phyloP scores from a whole-genome alignment of 2,797 vertebrate genomes.

The Hippopotamyrus pictus region DNA sequence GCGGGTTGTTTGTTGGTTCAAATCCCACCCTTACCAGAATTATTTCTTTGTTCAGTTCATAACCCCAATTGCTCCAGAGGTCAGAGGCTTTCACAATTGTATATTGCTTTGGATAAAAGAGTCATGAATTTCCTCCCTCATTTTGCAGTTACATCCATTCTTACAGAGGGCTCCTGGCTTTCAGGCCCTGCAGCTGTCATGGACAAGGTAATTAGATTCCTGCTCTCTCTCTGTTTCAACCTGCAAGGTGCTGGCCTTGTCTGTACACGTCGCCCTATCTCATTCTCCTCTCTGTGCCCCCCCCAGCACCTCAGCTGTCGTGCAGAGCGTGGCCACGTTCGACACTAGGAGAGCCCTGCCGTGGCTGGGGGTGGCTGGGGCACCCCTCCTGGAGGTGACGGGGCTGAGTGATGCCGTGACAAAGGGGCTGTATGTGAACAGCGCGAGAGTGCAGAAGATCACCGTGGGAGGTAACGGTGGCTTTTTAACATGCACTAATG shows the following conservation, averaged over 20 bases:
- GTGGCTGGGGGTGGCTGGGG: conserved; percentile 41
- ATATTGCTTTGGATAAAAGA: background rate
- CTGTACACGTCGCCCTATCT: background rate
- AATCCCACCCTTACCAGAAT: background rate
- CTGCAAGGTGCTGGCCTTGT: background rate
- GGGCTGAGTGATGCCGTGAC: conserved; percentile 47
- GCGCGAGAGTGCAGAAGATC: conserved; percentile 57
- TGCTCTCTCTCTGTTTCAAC: background rate
- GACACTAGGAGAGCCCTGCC: conserved; percentile 48
- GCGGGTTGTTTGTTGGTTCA: background rate
- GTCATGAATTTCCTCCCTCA: background rate
- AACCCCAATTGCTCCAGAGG: background rate
- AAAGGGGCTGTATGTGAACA: conserved; percentile 48
- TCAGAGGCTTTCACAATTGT: background rate
- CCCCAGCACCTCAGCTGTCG: conserved; percentile 32
- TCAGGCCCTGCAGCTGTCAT: conserved; percentile 50
- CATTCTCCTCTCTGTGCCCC: background rate
- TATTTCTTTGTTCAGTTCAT: background rate
- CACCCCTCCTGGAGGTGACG: conserved; percentile 50
- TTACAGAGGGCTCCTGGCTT: conserved; percentile 59
- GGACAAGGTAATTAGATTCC: conserved; percentile 57
- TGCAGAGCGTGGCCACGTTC: conserved; percentile 65
- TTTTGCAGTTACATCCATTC: conserved; percentile 54
- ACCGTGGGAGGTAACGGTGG: conserved; percentile 60
- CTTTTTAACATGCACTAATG: background rate